A percentile compares a stretch with the other conserved stretches of the same genome.
These are phyloP conservation scores for Parnassius orleans DNA, from an alignment of 2,888 invertebrate species.

Conservation along the genomic window DNA sequence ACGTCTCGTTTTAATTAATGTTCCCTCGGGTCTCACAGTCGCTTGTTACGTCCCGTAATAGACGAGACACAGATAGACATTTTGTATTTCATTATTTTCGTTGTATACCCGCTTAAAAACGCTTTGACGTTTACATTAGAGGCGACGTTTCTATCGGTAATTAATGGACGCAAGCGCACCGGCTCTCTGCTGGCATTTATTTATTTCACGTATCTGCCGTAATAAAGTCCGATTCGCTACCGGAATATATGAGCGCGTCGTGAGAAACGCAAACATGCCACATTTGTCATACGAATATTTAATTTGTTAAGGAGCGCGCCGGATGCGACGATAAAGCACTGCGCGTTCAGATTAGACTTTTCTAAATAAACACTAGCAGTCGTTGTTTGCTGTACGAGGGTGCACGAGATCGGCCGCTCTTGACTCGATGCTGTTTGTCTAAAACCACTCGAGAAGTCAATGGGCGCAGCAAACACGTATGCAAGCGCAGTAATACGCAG, in stretches of 20 bases:
- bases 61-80: constrained; percentile 52
- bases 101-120: constrained; percentile 49
- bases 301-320: constrained; percentile 43
- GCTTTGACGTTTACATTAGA: constrained; percentile 51
- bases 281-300: constrained; percentile 44
- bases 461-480: constrained; percentile 60
- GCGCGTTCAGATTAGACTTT: constrained; percentile 62
- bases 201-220: constrained; percentile 2
- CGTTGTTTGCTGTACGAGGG: constrained; percentile 59
- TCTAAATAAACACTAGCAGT: constrained; percentile 58
- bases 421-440: constrained; percentile 62
- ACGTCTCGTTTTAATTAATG: constrained; percentile 73
- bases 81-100: constrained; percentile 61
- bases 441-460: constrained; percentile 68
- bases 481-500: constrained; percentile 55
- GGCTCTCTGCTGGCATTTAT: neutral
- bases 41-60: constrained; percentile 48
- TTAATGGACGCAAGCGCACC: neutral
- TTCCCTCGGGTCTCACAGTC: constrained; percentile 32
- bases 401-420: constrained; percentile 58
- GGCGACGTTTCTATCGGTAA: neutral
- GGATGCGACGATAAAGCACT: constrained; percentile 69
- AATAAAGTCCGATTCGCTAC: constrained; percentile 33
- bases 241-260: constrained; percentile 35
- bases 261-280: constrained; percentile 61